Evolutionary conservation across 2,888 invertebrate genomes (phyloP).

Genomic region (Ceratothoa steindachneri): DNA sequence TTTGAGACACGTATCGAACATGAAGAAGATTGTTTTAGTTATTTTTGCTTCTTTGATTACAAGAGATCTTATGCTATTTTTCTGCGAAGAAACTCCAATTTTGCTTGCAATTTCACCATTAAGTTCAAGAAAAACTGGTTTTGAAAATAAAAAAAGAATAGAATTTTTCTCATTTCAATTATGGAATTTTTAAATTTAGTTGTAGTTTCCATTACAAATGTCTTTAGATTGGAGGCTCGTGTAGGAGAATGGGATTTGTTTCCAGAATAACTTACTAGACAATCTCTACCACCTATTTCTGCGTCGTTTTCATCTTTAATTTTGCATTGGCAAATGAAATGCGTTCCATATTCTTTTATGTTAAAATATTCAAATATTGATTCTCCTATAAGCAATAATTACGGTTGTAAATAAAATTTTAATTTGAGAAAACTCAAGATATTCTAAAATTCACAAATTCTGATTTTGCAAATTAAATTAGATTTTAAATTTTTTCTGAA

Average conservation of each 20-base stretch:
- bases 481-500: too few species aligned
- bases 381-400: not conserved
- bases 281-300: not conserved
- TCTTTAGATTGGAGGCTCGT: slow-evolving; percentile 11
- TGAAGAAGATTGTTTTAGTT: not conserved
- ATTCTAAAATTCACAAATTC: not conserved
- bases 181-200: slow-evolving; percentile 3
- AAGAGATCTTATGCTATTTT: slow-evolving; percentile 6
- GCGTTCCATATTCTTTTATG: slow-evolving; percentile 2
- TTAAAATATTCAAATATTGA: slow-evolving; percentile 14
- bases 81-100: slow-evolving; percentile 8
- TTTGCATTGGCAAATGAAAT: slow-evolving; percentile 10
- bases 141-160: not conserved
- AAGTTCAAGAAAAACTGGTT: slow-evolving; percentile 8
- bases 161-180: slow-evolving; percentile 2
- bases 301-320: not conserved
- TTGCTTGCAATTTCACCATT: slow-evolving; percentile 12
- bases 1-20: not conserved
- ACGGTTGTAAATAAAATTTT: not conserved
- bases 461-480: not conserved
- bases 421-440: not conserved
- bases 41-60: slow-evolving; percentile 12
- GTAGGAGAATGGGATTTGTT: slow-evolving; percentile 1
- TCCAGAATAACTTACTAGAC: slow-evolving; percentile 5
- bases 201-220: not conserved